Evolutionary conservation across 1,140 invertebrate species (phyloP), one percentile per base, ranked within the genome.

Genomic region (Drosophila parvula): DNA sequence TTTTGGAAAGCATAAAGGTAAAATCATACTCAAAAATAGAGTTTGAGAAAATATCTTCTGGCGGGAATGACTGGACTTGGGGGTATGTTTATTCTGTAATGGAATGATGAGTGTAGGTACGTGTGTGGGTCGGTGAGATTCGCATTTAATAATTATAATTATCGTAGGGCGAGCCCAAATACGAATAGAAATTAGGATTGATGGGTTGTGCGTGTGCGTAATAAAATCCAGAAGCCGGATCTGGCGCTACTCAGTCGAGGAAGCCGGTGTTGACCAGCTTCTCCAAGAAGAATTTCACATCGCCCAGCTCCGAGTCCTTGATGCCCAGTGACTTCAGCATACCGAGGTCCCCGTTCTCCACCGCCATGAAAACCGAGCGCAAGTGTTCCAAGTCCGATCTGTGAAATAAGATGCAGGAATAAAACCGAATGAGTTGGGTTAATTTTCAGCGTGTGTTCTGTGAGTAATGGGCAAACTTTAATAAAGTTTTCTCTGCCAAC

Each of bases 201-300:
- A 94, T 93, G 91, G 93, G 94, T 88, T 94, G 93, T 91, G 93
- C 92, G 80, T 93, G 93, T 92, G 94, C 93, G 85, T 93, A 93
- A 92, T 94, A 94, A 92, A 93, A 94, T 90, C 93, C 93, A 93
- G 94, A 94, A 94, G 94, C 93, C 90, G 94, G 94, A 93, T 94
- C 94, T 93, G 94, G 94, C 90, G 94, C 94, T 94, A 94, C 94
- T 97, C 96, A 98, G 94, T 98, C 97, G 88, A 99, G 95, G 93
- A 99, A 99, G 71, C 98, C 98, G 67, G 98, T 99, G 92, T 98
- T 98, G 45, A 98, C 97, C 73, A 99, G 94, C 93, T 98, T 98
- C 93, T 99, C 98, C 67, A 98, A 94, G 94, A 99, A 99, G 94
- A 99, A 99, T 91, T 98, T 98, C 28, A 99, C 97, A 91, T 99